A percentile compares a stretch with the other conserved stretches of the same genome.
Evolutionary conservation across 35 echinoderm and acorn worm species (phyloP).

Genomic region (Strongylocentrotus purpuratus): DNA sequence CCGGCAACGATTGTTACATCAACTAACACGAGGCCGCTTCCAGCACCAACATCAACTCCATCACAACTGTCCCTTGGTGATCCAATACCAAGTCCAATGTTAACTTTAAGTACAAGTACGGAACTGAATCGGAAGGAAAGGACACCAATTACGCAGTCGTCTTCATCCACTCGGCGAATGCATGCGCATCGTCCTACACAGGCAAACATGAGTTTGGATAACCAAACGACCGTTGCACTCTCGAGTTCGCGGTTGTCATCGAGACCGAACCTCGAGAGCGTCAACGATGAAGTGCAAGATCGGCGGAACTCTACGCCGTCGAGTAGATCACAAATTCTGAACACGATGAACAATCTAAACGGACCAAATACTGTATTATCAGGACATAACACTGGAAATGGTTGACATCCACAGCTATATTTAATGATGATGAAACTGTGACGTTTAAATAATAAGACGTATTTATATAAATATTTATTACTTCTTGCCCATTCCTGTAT

Average conservation of each 20-base stretch:
- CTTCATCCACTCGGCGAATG: neutral
- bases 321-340: neutral
- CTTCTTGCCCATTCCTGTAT: neutral
- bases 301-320: neutral
- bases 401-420: neutral
- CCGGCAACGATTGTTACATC: neutral
- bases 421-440: neutral
- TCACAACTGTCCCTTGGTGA: neutral
- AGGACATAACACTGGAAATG: neutral
- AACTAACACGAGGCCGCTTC: neutral
- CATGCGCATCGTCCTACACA: neutral
- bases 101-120: neutral
- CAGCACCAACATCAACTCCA: neutral
- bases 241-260: neutral
- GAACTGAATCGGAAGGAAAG: neutral
- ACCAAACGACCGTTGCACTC: neutral
- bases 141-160: neutral
- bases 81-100: neutral
- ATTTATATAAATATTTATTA: constrained; percentile 8
- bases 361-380: neutral
- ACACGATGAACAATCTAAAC: neutral
- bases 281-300: neutral
- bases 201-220: neutral
- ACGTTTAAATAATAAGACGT: neutral
- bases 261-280: neutral